Evolutionary conservation across 1,140 invertebrate genomes (phyloP).

Genomic region (Drosophila guanche): DNA sequence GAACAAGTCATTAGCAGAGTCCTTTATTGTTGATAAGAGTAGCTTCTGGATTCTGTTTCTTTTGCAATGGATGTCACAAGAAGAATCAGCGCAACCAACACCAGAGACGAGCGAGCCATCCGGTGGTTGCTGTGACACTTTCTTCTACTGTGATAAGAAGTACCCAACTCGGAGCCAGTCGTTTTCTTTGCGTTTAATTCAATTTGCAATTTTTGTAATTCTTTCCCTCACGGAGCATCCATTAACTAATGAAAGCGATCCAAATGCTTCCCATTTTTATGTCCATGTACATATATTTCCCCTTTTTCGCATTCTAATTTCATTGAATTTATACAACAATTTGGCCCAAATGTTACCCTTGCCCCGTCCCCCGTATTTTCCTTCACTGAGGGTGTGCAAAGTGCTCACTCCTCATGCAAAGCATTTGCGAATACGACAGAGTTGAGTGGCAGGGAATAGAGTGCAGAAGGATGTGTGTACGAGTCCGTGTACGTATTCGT

Average conservation of each 20-base stretch:
- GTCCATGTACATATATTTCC: slow-evolving; percentile 30
- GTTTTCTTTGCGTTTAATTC: slow-evolving; percentile 17
- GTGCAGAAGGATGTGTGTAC: slow-evolving; percentile 31
- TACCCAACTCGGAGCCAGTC: background rate
- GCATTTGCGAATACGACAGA: slow-evolving; percentile 32
- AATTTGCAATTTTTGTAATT: slow-evolving; percentile 21
- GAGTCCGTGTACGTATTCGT: slow-evolving; percentile 6
- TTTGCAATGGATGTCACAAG: too few relatives aligned
- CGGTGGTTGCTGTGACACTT: background rate
- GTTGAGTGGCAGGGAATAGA: too few relatives aligned
- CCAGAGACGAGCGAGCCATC: too few relatives aligned
- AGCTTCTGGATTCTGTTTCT: too few relatives aligned
- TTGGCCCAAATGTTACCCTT: slow-evolving; percentile 64
- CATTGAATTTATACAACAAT: slow-evolving; percentile 73
- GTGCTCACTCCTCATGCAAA: slow-evolving; percentile 45
- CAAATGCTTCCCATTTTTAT: slow-evolving; percentile 54
- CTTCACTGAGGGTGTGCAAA: slow-evolving; percentile 7
- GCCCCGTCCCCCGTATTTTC: background rate
- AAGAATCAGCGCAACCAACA: background rate
- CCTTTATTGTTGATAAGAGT: too few relatives aligned
- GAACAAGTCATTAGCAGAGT: too few relatives aligned
- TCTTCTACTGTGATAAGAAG: slow-evolving; percentile 31
- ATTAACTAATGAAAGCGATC: slow-evolving; percentile 79
- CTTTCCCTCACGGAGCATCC: slow-evolving; percentile 33
- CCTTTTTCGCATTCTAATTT: slow-evolving; percentile 78